Conservation (phyloP, 2,797 vertebrate genomes). For the Mus spretus region DNA sequence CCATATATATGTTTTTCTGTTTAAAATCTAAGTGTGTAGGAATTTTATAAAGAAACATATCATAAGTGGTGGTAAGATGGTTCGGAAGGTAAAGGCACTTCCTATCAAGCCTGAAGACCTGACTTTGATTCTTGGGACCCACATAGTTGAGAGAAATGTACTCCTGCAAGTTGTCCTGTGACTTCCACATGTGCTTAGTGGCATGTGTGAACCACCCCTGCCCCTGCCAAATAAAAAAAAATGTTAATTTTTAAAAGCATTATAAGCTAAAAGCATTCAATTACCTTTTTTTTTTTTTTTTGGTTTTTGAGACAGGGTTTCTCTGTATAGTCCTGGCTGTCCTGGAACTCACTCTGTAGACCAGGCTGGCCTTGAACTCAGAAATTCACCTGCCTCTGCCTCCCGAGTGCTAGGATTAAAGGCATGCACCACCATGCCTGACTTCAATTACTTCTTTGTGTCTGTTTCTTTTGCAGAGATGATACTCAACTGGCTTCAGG, state of each 20-base stretch:
- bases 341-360: no score
- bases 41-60: conserved; percentile 27
- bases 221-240: neutral
- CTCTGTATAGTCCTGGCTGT: no score
- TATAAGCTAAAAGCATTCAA: conserved; percentile 27
- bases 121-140: neutral
- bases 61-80: neutral
- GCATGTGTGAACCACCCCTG: neutral
- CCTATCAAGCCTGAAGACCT: neutral
- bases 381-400: no score
- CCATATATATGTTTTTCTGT: neutral
- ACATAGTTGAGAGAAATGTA: neutral
- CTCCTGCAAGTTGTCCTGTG: neutral
- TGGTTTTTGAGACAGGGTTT: no score
- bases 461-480: conserved; percentile 64
- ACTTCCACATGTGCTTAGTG: neutral
- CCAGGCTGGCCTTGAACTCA: no score
- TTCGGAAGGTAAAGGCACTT: neutral
- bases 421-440: no score
- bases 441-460: conserved; percentile 48
- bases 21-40: conserved; percentile 65
- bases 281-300: no score
- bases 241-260: neutral
- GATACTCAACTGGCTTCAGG: conserved; percentile 57
- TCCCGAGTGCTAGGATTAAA: no score